Conservation (phyloP, 1,140 invertebrate species). For the Trachymyrmex cornetzi region DNA sequence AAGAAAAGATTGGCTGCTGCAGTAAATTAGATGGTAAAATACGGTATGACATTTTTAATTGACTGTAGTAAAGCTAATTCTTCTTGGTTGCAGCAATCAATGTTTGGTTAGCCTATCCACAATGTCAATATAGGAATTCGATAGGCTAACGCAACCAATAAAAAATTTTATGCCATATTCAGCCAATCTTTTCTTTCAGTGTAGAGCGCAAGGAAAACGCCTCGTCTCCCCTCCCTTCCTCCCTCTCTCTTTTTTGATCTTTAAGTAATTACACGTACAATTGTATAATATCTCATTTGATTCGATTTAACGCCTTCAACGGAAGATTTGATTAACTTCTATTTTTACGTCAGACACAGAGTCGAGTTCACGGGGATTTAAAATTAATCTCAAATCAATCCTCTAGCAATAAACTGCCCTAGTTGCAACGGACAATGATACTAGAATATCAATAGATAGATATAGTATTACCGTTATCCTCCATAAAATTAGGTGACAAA, state of each 20-base stretch:
- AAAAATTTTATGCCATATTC: no score
- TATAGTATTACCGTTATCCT: background rate
- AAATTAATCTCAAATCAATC: conserved; percentile 43
- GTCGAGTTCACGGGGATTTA: background rate
- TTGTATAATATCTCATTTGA: background rate
- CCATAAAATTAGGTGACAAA: background rate
- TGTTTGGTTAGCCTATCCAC: no score
- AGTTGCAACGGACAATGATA: background rate
- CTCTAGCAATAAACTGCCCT: background rate
- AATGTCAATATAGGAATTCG: no score
- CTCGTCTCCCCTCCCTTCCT: background rate
- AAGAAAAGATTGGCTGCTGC: no score
- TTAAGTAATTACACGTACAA: background rate
- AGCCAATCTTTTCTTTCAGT: no score
- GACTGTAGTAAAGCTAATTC: no score
- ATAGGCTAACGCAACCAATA: no score
- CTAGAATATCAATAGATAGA: no score
- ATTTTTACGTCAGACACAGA: conserved; percentile 12
- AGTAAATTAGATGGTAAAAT: no score
- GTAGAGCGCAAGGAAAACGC: no score
- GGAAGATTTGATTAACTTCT: background rate
- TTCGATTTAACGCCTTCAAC: background rate
- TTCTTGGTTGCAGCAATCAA: no score
- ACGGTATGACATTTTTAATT: no score
- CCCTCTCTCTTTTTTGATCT: background rate